Conservation (phyloP, 2,888 invertebrate species). For the Nematopogon swammerdamellus region DNA sequence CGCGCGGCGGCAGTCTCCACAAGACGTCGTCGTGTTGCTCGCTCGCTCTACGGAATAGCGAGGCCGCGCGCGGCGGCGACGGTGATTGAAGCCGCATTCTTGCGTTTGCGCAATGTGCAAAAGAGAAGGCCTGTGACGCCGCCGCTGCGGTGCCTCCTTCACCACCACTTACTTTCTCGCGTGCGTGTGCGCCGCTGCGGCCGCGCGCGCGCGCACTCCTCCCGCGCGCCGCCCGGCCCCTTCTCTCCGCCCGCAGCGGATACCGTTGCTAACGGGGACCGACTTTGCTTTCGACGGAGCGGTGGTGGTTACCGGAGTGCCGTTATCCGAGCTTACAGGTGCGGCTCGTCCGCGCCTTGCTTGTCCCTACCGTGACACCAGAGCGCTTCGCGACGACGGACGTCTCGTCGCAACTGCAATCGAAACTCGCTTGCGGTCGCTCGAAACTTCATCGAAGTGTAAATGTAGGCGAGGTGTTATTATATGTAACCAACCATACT, state of each 20-base stretch:
- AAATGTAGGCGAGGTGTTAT: no score
- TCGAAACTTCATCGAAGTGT: no score
- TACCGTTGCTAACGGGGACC: conserved; percentile 39
- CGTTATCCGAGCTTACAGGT: conserved; percentile 54
- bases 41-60: no score
- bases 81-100: conserved; percentile 10
- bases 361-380: no score
- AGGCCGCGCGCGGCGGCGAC: background rate
- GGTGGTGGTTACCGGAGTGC: conserved; percentile 22
- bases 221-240: conserved; percentile 14
- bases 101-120: conserved; percentile 43
- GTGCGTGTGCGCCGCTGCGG: background rate
- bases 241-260: conserved; percentile 18
- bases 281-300: conserved; percentile 53
- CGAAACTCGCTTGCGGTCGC: no score
- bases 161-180: background rate
- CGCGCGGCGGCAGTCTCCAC: no score
- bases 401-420: no score
- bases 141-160: background rate
- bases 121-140: conserved; percentile 30
- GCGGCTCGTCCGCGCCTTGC: conserved; percentile 31
- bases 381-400: no score
- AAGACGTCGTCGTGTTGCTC: no score
- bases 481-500: no score
- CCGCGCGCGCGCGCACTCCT: background rate